These are phyloP conservation scores for Cercopithecus neglectus DNA, from an alignment of 2,797 vertebrate genomes.

Conservation along the genomic window DNA sequence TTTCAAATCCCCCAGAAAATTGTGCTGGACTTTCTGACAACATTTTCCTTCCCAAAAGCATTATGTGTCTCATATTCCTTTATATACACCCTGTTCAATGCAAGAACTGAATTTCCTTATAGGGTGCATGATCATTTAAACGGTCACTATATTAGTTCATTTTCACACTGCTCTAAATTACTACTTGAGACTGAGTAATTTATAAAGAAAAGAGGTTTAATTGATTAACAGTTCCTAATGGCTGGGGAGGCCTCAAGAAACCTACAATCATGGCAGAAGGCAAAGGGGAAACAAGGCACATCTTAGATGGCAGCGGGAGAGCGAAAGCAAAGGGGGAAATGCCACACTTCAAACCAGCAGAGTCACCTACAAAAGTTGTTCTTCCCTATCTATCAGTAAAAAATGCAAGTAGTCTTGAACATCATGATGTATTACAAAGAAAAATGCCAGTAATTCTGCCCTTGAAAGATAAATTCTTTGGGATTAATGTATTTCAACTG, in stretches of 20 bases:
- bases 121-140: neutral
- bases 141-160: neutral
- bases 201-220: neutral
- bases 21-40: constrained; percentile 49
- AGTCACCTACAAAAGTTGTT: neutral
- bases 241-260: neutral
- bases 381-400: neutral
- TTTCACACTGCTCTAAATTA: neutral
- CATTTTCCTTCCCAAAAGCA: constrained; percentile 53
- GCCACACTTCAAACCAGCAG: neutral
- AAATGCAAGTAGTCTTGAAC: neutral
- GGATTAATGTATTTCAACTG: neutral
- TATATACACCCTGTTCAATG: neutral
- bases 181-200: neutral
- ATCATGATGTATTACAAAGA: neutral
- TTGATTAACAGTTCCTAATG: neutral
- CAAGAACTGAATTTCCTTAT: neutral
- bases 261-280: neutral
- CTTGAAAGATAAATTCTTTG: neutral
- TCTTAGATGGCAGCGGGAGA: neutral
- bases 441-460: neutral
- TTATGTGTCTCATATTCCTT: neutral
- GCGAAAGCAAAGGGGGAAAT: neutral
- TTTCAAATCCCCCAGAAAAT: constrained; percentile 64
- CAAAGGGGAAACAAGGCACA: neutral